Conservation (phyloP, 2,113 vertebrate species). For the Hippoglossus stenolepis region DNA sequence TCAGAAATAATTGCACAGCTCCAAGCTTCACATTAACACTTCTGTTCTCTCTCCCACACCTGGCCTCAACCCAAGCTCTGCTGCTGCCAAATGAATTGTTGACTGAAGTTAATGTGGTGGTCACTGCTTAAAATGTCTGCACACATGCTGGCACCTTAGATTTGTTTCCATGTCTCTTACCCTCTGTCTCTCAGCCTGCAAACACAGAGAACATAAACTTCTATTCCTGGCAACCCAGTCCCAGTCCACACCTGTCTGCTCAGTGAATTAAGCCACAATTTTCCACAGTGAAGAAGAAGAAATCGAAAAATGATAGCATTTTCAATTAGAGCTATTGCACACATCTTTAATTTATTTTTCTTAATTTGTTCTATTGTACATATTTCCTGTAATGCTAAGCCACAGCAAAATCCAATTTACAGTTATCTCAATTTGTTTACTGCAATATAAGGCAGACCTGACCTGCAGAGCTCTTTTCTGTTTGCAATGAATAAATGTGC, state of each 20-base stretch:
- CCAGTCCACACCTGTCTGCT: conserved; percentile 39
- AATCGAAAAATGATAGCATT: background rate
- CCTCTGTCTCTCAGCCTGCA: conserved; percentile 12
- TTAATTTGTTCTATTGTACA: background rate
- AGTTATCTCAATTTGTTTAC: background rate
- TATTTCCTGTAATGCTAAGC: background rate
- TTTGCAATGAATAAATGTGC: background rate
- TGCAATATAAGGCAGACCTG: background rate
- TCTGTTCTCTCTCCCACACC: conserved; percentile 11
- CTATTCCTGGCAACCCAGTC: conserved; percentile 21
- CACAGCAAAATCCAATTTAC: background rate
- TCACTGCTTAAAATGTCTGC: conserved; percentile 23
- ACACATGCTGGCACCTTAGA: conserved; percentile 32
- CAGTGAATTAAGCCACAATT: conserved; percentile 39
- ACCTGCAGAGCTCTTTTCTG: background rate
- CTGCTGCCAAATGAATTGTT: conserved; percentile 25
- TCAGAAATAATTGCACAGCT: conserved; percentile 7
- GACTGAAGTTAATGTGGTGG: conserved; percentile 24
- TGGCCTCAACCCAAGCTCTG: background rate
- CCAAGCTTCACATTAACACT: conserved; percentile 7
- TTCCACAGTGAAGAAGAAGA: conserved; percentile 2
- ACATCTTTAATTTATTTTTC: background rate
- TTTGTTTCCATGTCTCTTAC: conserved; percentile 26
- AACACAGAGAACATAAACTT: conserved; percentile 7
- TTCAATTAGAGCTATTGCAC: background rate